Percentiles rank a stretch among this genome's conserved stretches.
Evolutionary conservation across 2,888 invertebrate species (phyloP).

Genomic region (Atethmia centrago): DNA sequence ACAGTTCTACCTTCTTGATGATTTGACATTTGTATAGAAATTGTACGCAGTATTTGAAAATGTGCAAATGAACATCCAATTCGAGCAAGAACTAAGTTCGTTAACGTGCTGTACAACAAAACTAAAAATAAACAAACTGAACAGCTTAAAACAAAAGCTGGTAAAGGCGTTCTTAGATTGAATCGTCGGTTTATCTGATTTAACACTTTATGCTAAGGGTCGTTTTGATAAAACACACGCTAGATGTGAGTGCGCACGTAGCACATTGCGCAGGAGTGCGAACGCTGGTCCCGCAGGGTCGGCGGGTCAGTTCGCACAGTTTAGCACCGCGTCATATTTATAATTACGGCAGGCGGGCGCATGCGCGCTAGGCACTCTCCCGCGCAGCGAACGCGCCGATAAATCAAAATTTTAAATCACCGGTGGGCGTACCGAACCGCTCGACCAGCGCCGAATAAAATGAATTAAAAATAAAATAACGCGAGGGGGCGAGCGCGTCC

Average conservation of each 20-base stretch:
- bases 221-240: slow-evolving; percentile 64
- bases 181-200: slow-evolving; percentile 62
- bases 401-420: slow-evolving; percentile 91
- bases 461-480: slow-evolving; percentile 90
- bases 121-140: slow-evolving; percentile 28
- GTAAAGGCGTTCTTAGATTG: slow-evolving; percentile 54
- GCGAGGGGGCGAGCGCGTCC: slow-evolving; percentile 86
- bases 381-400: slow-evolving; percentile 84
- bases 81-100: slow-evolving; percentile 34
- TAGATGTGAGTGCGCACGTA: slow-evolving; percentile 60
- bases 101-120: slow-evolving; percentile 31
- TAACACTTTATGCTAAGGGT: slow-evolving; percentile 62
- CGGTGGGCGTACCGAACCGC: slow-evolving; percentile 87
- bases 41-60: slow-evolving; percentile 61
- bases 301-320: slow-evolving; percentile 87
- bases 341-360: slow-evolving; percentile 85
- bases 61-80: slow-evolving; percentile 63
- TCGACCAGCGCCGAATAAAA: slow-evolving; percentile 89
- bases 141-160: slow-evolving; percentile 44
- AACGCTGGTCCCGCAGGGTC: slow-evolving; percentile 78
- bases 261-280: slow-evolving; percentile 72
- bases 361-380: slow-evolving; percentile 79
- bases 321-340: slow-evolving; percentile 91
- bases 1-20: slow-evolving; percentile 72
- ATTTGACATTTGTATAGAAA: slow-evolving; percentile 80